phyloP scores from a whole-genome alignment of 1,140 invertebrate species.

The Drosophila grimshawi region DNA sequence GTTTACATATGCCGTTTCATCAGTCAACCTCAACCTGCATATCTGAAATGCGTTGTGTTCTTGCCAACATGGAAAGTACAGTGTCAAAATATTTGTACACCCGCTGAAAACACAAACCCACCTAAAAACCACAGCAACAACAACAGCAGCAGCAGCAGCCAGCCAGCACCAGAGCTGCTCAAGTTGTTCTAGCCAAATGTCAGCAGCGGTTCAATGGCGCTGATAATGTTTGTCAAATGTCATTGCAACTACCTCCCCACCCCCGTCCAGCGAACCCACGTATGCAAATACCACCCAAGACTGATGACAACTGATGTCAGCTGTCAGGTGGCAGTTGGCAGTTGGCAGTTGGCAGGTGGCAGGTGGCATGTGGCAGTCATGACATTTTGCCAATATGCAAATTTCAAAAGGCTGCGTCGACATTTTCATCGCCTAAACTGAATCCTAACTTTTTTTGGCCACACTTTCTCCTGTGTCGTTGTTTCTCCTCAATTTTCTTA shows the following conservation, averaged over 20 bases:
- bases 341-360: not conserved
- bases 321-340: conserved; percentile 20
- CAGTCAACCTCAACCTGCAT: conserved; percentile 37
- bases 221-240: conserved; percentile 72
- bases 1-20: conserved; percentile 17
- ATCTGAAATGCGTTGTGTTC: conserved; percentile 39
- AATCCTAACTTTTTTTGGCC: conserved; percentile 47
- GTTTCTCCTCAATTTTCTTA: conserved; percentile 73
- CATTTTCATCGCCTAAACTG: conserved; percentile 49
- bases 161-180: not conserved
- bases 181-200: conserved; percentile 57
- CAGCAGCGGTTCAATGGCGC: conserved; percentile 72
- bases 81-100: conserved; percentile 77
- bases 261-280: not conserved
- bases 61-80: conserved; percentile 63
- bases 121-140: not conserved
- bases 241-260: conserved; percentile 22
- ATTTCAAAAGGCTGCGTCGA: conserved; percentile 35
- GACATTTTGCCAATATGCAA: conserved; percentile 75
- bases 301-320: conserved; percentile 31
- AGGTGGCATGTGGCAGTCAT: conserved; percentile 33
- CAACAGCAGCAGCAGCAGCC: conserved; percentile 2
- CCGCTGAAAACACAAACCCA: not conserved
- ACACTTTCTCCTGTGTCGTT: conserved; percentile 23
- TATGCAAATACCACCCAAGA: not conserved